Conservation (phyloP, 2,797 vertebrate species). For the Enteromius trimaculatus region DNA sequence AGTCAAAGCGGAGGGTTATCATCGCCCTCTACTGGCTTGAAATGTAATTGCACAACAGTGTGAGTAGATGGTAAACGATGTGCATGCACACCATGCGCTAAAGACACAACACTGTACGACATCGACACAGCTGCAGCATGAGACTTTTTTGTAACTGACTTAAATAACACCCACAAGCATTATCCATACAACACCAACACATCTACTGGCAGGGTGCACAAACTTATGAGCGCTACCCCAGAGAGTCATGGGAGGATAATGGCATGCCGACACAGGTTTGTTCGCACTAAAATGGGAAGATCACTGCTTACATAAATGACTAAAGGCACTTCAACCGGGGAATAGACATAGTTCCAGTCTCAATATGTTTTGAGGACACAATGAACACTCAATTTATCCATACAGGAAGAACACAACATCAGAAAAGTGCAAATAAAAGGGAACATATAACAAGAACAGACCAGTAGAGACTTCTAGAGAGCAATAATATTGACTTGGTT, state of each 20-base stretch:
- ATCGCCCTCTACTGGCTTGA: constrained; percentile 44
- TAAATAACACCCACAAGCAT: constrained; percentile 14
- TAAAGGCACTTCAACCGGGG: constrained; percentile 63
- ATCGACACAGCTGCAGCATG: constrained; percentile 19
- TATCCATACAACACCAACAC: constrained; percentile 23
- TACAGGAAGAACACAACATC: constrained; percentile 27
- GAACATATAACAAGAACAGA: not conserved
- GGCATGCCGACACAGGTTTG: constrained; percentile 39
- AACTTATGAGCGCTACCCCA: not conserved
- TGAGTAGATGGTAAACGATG: constrained; percentile 33
- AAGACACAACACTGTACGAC: constrained; percentile 30
- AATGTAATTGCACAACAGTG: constrained; percentile 41
- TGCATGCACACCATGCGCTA: constrained; percentile 37
- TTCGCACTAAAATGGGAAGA: constrained; percentile 39
- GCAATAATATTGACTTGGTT: not conserved
- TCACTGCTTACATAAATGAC: constrained; percentile 11
- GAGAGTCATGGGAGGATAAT: constrained; percentile 13
- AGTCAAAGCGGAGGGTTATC: constrained; percentile 42
- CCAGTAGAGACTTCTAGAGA: not conserved
- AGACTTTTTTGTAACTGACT: constrained; percentile 20
- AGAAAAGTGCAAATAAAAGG: not conserved
- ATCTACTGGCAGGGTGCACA: constrained; percentile 8
- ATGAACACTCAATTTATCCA: constrained; percentile 23
- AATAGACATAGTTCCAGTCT: constrained; percentile 8
- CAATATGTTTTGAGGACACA: constrained; percentile 6